phyloP scores from a whole-genome alignment of 1,140 invertebrate species.

The Drosophila seguyi region DNA sequence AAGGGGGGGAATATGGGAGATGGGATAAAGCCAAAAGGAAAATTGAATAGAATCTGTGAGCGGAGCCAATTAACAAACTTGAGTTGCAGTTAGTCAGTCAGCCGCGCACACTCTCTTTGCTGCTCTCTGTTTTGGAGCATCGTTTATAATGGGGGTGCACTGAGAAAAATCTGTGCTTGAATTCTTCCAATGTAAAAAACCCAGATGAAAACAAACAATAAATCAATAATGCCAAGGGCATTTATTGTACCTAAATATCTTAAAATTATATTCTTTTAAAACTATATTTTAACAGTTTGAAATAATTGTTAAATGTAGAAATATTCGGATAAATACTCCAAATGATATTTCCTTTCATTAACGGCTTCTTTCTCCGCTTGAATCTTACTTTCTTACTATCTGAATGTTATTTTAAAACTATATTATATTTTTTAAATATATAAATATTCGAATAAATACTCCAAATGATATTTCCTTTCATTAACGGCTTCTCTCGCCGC shows the following conservation, averaged over 20 bases:
- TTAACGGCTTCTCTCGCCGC: background rate
- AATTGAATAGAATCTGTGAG: slow-evolving; percentile 64
- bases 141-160: slow-evolving; percentile 6
- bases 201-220: too few species aligned
- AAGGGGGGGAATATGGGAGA: slow-evolving; percentile 5
- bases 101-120: slow-evolving; percentile 21
- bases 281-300: too few species aligned
- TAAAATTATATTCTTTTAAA: too few species aligned
- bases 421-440: background rate
- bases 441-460: background rate
- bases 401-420: background rate
- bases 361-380: too few species aligned
- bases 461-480: background rate
- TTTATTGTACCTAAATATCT: too few species aligned
- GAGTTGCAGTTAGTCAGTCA: slow-evolving; percentile 46
- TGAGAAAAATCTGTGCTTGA: background rate
- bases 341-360: too few species aligned
- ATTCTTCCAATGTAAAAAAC: too few species aligned
- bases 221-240: too few species aligned
- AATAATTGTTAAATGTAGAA: too few species aligned
- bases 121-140: slow-evolving; percentile 15
- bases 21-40: slow-evolving; percentile 51
- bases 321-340: too few species aligned
- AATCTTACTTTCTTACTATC: too few species aligned
- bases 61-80: slow-evolving; percentile 69